phyloP scores from a whole-genome alignment of 2,888 invertebrate species.

The Drosophila buzzatii region DNA sequence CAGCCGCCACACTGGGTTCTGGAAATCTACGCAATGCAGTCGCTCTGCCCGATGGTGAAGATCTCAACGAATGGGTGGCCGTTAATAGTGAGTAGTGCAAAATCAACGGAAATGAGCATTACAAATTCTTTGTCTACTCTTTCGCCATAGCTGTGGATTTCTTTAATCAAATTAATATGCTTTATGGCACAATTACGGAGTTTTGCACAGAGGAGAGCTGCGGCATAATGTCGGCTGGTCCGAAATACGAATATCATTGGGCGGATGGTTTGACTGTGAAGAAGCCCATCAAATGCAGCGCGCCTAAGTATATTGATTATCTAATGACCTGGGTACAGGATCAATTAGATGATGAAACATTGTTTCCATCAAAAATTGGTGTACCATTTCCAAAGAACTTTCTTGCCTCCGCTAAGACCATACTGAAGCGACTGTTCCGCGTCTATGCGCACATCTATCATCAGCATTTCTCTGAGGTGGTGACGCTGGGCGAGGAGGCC shows the following conservation, averaged over 20 bases:
- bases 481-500: constrained; percentile 98
- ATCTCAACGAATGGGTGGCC: constrained; percentile 99
- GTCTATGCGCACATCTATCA: constrained; percentile 99
- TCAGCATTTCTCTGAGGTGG: constrained; percentile 99
- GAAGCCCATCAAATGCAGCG: constrained; percentile 99
- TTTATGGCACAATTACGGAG: constrained; percentile 99
- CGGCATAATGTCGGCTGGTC: constrained; percentile 99
- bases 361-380: constrained; percentile 99
- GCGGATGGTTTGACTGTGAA: constrained; percentile 99
- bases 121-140: not conserved
- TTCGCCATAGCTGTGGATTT: constrained; percentile 95
- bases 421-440: constrained; percentile 98
- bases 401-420: constrained; percentile 98
- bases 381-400: constrained; percentile 99
- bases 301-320: constrained; percentile 99
- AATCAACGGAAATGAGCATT: not conserved
- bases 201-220: constrained; percentile 99
- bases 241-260: constrained; percentile 99
- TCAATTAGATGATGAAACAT: constrained; percentile 98
- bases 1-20: constrained; percentile 98
- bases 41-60: constrained; percentile 98
- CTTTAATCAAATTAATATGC: constrained; percentile 99
- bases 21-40: constrained; percentile 98
- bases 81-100: constrained; percentile 94
- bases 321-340: constrained; percentile 99